Evolutionary conservation across 2,797 vertebrate species (phyloP), one percentile per base, ranked within the genome.

Genomic region (Linurgus olivaceus): DNA sequence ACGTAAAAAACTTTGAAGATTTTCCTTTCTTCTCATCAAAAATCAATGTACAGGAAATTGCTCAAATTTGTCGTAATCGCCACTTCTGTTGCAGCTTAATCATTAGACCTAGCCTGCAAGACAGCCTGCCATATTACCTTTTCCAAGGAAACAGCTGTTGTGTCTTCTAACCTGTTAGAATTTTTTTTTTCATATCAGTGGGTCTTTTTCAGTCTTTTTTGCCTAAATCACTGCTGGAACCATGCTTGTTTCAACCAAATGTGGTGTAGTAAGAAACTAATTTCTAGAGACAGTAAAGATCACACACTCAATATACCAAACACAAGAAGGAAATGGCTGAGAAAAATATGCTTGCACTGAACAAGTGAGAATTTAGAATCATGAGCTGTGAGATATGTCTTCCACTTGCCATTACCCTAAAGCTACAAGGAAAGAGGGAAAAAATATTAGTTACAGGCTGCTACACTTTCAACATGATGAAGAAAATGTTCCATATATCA

Each of bases 1-100:
- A 75, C 2, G 0, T 65, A 47, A 83, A 94, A 89, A 94, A 91
- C 59, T 85, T 80, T 7, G 23, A 44, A 85, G 72, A 73, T 83
- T 93, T 94, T 94, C 63, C 77, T 92, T 92, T 79, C 70, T 76
- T 76, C 72, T 92, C 89, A 94, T 94, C 71, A 91, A 77, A 95
- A 95, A 95, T 94, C 93, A 3, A 94, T 95, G 87, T 38, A 77
- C 37, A 88, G 91, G 78, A 95, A 96, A 95, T 88, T 91, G 93
- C 48, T 94, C 54, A 86, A 75, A 94, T 95, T 95, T 95, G 35
- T 96, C 93, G 95, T 88, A 95, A 83, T 42, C 84, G 77, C 76
- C 55, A 78, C 62, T 88, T 94, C 47, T 88, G 16, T 66, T 95
- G 37, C 73, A 86, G 40, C 40, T 95, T 86, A 84, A 81, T 90